Evolutionary conservation across 2,888 invertebrate species (phyloP).

Genomic region (Drosophila nr. perissopoda): DNA sequence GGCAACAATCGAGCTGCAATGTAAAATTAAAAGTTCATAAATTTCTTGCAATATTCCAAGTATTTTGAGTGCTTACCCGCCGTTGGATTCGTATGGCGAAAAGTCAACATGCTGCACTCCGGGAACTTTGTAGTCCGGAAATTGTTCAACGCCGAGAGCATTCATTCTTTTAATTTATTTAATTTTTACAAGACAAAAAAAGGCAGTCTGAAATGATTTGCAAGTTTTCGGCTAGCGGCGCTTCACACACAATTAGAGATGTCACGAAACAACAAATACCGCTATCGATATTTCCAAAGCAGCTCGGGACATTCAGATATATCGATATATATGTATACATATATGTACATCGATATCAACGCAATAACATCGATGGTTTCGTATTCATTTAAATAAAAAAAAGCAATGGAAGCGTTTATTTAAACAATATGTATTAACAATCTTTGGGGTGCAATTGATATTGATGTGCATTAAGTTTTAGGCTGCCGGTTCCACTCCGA

Average conservation of each 20-base stretch:
- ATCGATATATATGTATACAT: neutral
- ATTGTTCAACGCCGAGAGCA: conserved; percentile 75
- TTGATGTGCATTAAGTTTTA: conserved; percentile 22
- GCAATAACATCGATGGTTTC: neutral
- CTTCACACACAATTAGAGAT: conserved; percentile 64
- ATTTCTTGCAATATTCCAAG: neutral
- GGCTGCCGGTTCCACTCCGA: conserved; percentile 59
- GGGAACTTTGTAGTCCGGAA: conserved; percentile 84
- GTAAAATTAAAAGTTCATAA: neutral
- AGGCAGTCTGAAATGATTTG: conserved; percentile 68
- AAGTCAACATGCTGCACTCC: conserved; percentile 86
- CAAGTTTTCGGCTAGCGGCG: conserved; percentile 68
- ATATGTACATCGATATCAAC: neutral
- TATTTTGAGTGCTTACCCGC: conserved; percentile 87
- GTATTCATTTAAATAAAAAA: conserved; percentile 3
- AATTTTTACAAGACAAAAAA: conserved; percentile 32
- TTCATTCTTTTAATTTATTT: conserved; percentile 61
- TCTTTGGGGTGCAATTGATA: conserved; percentile 48
- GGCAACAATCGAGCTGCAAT: conserved; percentile 94
- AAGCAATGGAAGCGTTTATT: conserved; percentile 38
- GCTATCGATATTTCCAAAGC: conserved; percentile 2
- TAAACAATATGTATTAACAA: conserved; percentile 29
- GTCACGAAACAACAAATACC: conserved; percentile 2
- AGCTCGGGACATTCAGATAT: neutral
- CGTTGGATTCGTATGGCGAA: conserved; percentile 91